A percentile compares a stretch with the other conserved stretches of the same genome.
These are phyloP conservation scores for Nothocercus julius DNA, from an alignment of 2,113 vertebrate genomes.

Conservation along the genomic window DNA sequence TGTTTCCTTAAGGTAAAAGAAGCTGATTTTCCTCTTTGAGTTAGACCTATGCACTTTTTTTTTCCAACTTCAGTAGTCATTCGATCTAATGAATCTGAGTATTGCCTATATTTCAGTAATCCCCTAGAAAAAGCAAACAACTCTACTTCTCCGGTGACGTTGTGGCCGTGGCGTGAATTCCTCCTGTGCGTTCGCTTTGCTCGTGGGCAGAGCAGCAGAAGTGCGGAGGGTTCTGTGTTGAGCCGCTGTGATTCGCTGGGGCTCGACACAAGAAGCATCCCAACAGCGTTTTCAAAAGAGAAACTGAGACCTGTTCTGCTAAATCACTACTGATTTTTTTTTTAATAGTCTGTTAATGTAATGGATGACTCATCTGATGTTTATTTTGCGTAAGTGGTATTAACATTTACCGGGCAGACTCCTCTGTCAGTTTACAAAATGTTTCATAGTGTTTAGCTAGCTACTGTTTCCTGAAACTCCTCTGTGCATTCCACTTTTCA, in stretches of 20 bases:
- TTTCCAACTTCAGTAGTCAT: not conserved
- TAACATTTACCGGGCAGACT: not conserved
- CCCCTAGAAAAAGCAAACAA: not conserved
- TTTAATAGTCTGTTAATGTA: not conserved
- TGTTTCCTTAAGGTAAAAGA: not conserved
- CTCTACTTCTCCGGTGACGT: not conserved
- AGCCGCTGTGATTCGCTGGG: too few relatives aligned
- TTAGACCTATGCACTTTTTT: not conserved
- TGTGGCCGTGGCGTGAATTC: not conserved
- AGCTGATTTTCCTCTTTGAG: not conserved
- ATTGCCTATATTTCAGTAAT: not conserved
- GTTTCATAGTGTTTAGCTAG: not conserved
- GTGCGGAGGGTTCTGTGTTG: too few relatives aligned
- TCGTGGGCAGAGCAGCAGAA: too few relatives aligned
- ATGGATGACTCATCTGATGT: not conserved
- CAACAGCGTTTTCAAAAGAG: too few relatives aligned
- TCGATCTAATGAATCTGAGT: not conserved
- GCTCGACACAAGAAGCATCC: too few relatives aligned
- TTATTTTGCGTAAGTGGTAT: not conserved
- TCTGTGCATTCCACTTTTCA: rapidly evolving
- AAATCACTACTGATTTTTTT: not conserved
- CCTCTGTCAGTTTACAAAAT: not conserved
- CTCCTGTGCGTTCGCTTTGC: too few relatives aligned
- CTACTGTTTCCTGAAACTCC: not conserved
- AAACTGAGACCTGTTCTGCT: not conserved